Evolutionary conservation across 2,113 vertebrate species (phyloP), one percentile per base, ranked within the genome.

Genomic region (Marcusenius ussheri): DNA sequence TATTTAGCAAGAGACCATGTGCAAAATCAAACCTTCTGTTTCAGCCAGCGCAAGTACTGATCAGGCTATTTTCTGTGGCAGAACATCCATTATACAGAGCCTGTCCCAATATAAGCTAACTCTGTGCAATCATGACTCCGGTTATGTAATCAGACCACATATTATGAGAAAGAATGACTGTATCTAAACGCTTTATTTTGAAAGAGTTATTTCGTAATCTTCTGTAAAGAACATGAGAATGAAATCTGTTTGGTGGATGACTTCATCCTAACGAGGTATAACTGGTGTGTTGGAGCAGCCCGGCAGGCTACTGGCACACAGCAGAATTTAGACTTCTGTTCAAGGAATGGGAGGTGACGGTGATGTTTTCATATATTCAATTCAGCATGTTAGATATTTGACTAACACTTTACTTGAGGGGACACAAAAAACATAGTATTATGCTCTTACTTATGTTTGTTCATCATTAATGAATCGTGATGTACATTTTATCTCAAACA

Each of bases 81-180:
- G 35, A 42, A 42, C 35, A 13, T 31, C 62, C 62, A 70, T 70
- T 70, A 70, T 31, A 31, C 31, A 19, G 74, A 80, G 74, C 74
- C 74, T 42, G 74, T 42, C 17, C 35, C 13, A 80, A 70, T 70
- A 70, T 31, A 80, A 17, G 31, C 11, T 31, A 77, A 77, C 27
- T 70, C 62, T 35, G 70, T 17, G 74, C 35, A 77, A 80, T 42
- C 35, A 80, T 80, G 35, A 42, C 31, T 39, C 35, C 13, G 35
- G 74, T 77, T 77, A 77, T 42, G 35, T 42, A 77, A 77, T 77
- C 74, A 77, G 74, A 80, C 15, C 9, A 42, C 74, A 80, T 42
- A 80, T 80, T 80, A 80, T 80, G 74, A 80, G 74, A 42, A 35
- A 6, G 74, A 80, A 80, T 80, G 74, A 80, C 62, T 70, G n/a